Evolutionary conservation across 2,888 invertebrate genomes (phyloP).

Genomic region (Diplazon laetatorius): DNA sequence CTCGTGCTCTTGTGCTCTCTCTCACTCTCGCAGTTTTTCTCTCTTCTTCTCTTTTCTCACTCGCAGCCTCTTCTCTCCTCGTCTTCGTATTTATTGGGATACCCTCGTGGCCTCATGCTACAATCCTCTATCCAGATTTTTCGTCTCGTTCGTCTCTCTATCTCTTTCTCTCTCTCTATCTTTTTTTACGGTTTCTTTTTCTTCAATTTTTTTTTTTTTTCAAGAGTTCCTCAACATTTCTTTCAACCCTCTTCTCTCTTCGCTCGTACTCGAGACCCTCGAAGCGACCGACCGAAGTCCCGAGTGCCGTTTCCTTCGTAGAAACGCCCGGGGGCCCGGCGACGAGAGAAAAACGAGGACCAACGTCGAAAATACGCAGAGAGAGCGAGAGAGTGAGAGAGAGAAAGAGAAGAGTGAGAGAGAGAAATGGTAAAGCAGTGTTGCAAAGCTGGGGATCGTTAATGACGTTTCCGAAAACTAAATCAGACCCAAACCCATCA

Average conservation of each 20-base stretch:
- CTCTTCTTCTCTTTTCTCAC: no score
- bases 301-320: constrained; percentile 69
- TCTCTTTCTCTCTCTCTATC: constrained; percentile 60
- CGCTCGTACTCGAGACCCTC: constrained; percentile 41
- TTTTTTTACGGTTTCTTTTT: constrained; percentile 41
- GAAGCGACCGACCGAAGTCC: constrained; percentile 32
- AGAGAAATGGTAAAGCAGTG: constrained; percentile 23
- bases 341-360: constrained; percentile 47
- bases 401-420: constrained; percentile 18
- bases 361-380: no score
- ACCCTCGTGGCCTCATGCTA: constrained; percentile 66
- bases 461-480: constrained; percentile 78
- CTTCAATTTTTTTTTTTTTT: constrained; percentile 35
- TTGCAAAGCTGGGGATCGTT: constrained; percentile 65
- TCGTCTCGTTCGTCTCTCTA: constrained; percentile 34
- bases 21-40: no score
- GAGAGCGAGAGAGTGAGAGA: no score
- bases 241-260: constrained; percentile 48
- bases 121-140: constrained; percentile 54
- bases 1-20: constrained; percentile 7
- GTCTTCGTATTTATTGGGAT: constrained; percentile 82
- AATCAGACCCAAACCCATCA: constrained; percentile 42
- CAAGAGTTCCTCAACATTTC: constrained; percentile 38
- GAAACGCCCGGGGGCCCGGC: constrained; percentile 71
- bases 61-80: constrained; percentile 64